Conservation (phyloP, 1,140 invertebrate genomes). For the Bombus pascuorum region DNA sequence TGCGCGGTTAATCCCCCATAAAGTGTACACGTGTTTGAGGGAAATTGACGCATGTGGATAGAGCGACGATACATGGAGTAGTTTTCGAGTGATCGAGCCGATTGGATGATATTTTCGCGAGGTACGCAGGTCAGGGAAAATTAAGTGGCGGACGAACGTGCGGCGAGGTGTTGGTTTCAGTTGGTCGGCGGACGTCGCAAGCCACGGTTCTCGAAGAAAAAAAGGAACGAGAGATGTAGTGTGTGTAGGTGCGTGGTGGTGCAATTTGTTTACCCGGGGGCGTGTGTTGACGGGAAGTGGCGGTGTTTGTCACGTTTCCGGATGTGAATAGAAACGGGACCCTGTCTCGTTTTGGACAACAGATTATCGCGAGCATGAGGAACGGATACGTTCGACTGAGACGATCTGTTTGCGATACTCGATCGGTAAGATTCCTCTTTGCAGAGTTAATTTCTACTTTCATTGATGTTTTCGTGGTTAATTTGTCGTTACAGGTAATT, state of each 20-base stretch:
- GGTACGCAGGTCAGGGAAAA: constrained; percentile 3
- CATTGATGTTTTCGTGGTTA: neutral
- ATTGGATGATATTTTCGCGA: constrained; percentile 20
- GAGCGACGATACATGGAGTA: neutral
- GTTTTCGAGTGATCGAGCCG: constrained; percentile 7
- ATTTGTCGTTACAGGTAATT: neutral
- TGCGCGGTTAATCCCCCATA: neutral
- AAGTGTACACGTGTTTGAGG: neutral
- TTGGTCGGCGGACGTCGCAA: constrained; percentile 14
- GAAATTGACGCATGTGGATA: neutral
- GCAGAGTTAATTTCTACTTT: neutral
- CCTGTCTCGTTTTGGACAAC: constrained; percentile 33
- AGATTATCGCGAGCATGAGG: constrained; percentile 35
- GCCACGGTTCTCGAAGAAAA: neutral
- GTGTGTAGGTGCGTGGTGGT: constrained; percentile 21
- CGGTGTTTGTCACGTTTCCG: constrained; percentile 47
- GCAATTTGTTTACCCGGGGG: constrained; percentile 19
- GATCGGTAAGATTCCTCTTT: neutral
- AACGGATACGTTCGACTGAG: no score
- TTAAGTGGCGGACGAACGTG: constrained; percentile 3
- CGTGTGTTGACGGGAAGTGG: constrained; percentile 26
- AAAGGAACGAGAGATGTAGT: neutral
- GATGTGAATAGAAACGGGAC: constrained; percentile 43
- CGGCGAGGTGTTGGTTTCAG: neutral
- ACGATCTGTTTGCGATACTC: neutral